Percentiles rank a stretch among this genome's conserved stretches.
These are phyloP conservation scores for Thamnophis sirtalis DNA, from an alignment of 2,113 vertebrate species.

Conservation along the genomic window DNA sequence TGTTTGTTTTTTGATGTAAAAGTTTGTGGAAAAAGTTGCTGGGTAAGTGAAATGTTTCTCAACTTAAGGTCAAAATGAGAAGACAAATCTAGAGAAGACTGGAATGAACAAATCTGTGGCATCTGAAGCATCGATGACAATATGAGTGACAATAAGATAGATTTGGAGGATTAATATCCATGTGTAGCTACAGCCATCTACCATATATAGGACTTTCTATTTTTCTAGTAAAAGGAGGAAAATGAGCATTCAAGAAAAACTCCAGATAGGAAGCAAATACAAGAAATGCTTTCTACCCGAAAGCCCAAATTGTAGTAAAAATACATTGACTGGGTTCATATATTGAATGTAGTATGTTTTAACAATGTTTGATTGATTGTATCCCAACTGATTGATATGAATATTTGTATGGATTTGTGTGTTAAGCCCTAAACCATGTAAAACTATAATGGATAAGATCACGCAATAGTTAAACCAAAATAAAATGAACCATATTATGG, in stretches of 20 bases:
- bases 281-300: neutral
- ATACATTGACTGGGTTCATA: neutral
- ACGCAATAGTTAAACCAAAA: neutral
- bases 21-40: neutral
- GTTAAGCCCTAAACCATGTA: neutral
- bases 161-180: neutral
- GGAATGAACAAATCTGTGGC: neutral
- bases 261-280: neutral
- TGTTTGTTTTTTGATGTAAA: neutral
- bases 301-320: neutral
- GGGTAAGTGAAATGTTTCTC: neutral
- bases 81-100: neutral
- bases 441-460: neutral
- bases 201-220: neutral
- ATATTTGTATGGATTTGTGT: neutral
- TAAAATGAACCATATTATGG: neutral
- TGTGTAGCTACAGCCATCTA: neutral
- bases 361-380: neutral
- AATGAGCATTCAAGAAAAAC: neutral
- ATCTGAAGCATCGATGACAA: neutral
- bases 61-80: neutral
- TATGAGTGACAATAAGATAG: neutral
- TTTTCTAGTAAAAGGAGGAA: neutral
- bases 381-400: neutral
- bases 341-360: neutral